A percentile compares a stretch with the other conserved stretches of the same genome.
These are phyloP conservation scores for Leucosticte australis DNA, from an alignment of 2,113 vertebrate species.

Conservation along the genomic window DNA sequence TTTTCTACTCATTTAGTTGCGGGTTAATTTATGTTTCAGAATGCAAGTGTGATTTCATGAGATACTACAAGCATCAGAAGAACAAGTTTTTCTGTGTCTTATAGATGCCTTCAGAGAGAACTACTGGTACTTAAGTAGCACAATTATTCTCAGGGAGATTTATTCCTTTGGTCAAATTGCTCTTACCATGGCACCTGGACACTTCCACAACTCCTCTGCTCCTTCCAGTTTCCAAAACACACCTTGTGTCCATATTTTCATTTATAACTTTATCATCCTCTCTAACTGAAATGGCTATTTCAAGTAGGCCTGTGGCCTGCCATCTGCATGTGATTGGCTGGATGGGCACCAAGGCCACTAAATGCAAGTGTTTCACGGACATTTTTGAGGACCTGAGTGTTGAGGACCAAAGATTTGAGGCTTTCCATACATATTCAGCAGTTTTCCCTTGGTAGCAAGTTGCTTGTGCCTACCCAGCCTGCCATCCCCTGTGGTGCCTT, in stretches of 20 bases:
- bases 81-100: background rate
- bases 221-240: background rate
- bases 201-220: background rate
- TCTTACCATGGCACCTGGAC: background rate
- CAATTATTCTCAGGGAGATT: background rate
- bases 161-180: background rate
- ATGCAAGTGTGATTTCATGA: background rate
- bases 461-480: background rate
- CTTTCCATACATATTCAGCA: background rate
- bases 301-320: background rate
- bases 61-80: background rate
- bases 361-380: accelerated
- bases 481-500: background rate
- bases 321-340: accelerated
- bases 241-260: background rate
- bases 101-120: background rate
- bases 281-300: background rate
- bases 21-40: constrained; percentile 8
- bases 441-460: background rate
- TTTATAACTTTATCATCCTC: background rate
- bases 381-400: background rate
- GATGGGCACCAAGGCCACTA: background rate
- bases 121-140: background rate
- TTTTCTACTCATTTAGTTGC: background rate
- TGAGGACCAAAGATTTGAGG: background rate